Evolutionary conservation across 2,113 vertebrate species (phyloP), one percentile per base, ranked within the genome.

Genomic region (Trematomus loennbergii): DNA sequence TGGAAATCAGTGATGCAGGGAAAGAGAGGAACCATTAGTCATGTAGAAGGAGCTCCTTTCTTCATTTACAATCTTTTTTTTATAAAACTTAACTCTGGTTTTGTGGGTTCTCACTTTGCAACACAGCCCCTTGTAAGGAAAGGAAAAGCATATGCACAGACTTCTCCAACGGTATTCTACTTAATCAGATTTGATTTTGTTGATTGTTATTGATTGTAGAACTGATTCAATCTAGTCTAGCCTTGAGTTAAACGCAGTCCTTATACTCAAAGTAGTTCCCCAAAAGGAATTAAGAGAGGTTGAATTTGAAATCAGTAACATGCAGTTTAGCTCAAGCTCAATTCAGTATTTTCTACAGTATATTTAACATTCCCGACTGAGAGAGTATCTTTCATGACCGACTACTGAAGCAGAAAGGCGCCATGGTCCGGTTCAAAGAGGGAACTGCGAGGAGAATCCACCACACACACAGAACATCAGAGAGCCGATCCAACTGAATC

Each of bases 401-500:
- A 18, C 22, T 50, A 36, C 22, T 52, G 48, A 18, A 66, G 64
- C 48, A 77, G 54, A 79, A 78, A 88, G 75, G 53, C 33, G 83
- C 48, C 33, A 25, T 66, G 48, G 33, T 52, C 48, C 33, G 25
- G 65, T 62, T 87, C 50, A 88, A 63, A 88, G 79, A 79, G 72
- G 90, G 88, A 91, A 82, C 78, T 87, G 81, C 53, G 60, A 71
- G 91, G 93, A 88, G 71, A 91, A 72, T 29, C 72, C 82, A 91
- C 65, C 89, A 92, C 82, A 15, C 65, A 87, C 79, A 92, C 89
- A 93, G 75, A 76, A 64, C 75, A 91, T 70, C 54, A 85, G 82
- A 87, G 58, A 81, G 85, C 50, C 82, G 86, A 92, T 93, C 89
- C 91, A 88, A 79, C 8, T 48, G 74, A 92, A 87, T 87, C 90